Conservation (phyloP, 23 tunicate genomes). For the Botrylloides violaceus region DNA sequence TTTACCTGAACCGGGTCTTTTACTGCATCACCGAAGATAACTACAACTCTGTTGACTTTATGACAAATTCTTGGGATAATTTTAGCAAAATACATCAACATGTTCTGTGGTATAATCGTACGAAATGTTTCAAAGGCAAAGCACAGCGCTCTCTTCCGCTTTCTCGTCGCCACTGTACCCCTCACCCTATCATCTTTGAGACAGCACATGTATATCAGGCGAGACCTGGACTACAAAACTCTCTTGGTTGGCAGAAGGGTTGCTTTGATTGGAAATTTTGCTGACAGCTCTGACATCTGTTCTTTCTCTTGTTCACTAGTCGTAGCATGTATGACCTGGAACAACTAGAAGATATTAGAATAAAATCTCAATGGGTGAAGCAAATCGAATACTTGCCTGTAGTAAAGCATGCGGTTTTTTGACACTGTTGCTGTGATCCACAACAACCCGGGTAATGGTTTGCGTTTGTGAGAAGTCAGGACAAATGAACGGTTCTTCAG, state of each 20-base stretch:
- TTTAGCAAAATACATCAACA: slow-evolving; percentile 89
- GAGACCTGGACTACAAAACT: too few species aligned
- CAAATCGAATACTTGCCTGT: slow-evolving; percentile 38
- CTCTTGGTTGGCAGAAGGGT: slow-evolving; percentile 84
- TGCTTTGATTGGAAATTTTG: slow-evolving; percentile 75
- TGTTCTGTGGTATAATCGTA: too few species aligned
- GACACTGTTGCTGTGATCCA: slow-evolving; percentile 77
- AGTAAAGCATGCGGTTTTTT: slow-evolving; percentile 79
- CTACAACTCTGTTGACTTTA: slow-evolving; percentile 74
- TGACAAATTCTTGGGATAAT: slow-evolving; percentile 99
- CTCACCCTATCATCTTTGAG: too few species aligned
- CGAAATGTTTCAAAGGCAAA: too few species aligned
- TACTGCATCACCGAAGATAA: slow-evolving; percentile 70
- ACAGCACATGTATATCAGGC: too few species aligned
- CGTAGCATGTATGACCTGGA: slow-evolving; percentile 79
- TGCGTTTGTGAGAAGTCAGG: slow-evolving; percentile 87
- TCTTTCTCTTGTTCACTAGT: slow-evolving; percentile 63
- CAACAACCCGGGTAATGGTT: slow-evolving; percentile 64
- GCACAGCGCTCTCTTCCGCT: too few species aligned
- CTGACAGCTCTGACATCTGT: slow-evolving; percentile 48
- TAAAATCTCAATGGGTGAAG: not conserved
- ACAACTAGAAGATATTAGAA: not conserved
- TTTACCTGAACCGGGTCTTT: slow-evolving; percentile 71
- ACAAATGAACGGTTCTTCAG: slow-evolving; percentile 79
- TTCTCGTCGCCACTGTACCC: slow-evolving; percentile 94